phyloP scores from a whole-genome alignment of 2,113 vertebrate species.

The Alosa alosa region DNA sequence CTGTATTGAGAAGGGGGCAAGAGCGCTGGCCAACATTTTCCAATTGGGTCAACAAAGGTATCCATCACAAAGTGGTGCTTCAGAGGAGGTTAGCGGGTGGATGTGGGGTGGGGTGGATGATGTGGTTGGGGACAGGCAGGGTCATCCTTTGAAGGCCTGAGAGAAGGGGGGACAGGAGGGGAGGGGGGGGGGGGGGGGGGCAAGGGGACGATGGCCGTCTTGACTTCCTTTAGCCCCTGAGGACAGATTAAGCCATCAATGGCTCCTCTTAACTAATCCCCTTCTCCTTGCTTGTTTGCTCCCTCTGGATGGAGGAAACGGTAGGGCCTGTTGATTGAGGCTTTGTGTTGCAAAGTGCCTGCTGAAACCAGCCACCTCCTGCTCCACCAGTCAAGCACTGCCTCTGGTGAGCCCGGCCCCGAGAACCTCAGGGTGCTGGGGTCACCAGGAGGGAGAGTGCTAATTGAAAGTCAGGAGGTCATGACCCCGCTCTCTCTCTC shows the following conservation, averaged over 20 bases:
- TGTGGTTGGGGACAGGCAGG: background rate
- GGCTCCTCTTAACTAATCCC: slow-evolving; percentile 52
- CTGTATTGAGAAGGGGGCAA: background rate
- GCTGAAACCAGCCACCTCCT: background rate
- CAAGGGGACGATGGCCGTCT: slow-evolving; percentile 27
- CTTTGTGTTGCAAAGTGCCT: slow-evolving; percentile 57
- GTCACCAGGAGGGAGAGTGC: slow-evolving; percentile 43
- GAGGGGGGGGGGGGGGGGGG: slow-evolving; percentile 28
- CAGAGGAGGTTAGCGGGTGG: background rate
- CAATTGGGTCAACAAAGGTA: background rate
- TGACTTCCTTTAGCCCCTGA: slow-evolving; percentile 52
- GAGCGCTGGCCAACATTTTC: background rate
- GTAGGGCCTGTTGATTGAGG: slow-evolving; percentile 47
- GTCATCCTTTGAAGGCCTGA: background rate
- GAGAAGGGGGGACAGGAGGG: background rate
- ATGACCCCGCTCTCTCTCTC: slow-evolving; percentile 38
- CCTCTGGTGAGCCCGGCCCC: slow-evolving; percentile 37
- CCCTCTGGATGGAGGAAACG: slow-evolving; percentile 37
- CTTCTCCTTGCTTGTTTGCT: slow-evolving; percentile 56
- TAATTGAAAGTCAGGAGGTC: slow-evolving; percentile 59
- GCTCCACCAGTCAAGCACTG: background rate
- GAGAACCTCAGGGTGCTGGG: slow-evolving; percentile 39
- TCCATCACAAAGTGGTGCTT: slow-evolving; percentile 19
- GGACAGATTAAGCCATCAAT: slow-evolving; percentile 60
- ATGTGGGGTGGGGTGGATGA: background rate